Evolutionary conservation across 1,140 invertebrate genomes (phyloP), one percentile per base, ranked within the genome.

Genomic region (Bombus superbus): DNA sequence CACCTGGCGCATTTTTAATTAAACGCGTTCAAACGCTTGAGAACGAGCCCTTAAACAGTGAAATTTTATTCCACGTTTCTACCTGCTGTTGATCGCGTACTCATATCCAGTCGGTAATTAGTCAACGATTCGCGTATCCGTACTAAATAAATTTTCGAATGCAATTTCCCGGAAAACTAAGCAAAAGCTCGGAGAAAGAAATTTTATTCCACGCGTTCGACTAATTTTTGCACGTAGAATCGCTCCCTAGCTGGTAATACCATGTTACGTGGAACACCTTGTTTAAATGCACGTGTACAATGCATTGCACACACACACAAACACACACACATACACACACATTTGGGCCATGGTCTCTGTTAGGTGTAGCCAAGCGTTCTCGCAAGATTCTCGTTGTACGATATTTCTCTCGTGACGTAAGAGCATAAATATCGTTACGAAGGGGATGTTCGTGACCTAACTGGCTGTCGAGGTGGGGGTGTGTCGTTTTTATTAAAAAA

Each of bases 351-450:
- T 35, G n/a, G 28, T 25, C n/a, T 38, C 59, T 3, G 25, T 35
- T 53, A 44, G 38, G n/a, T 76, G n/a, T n/a, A 64, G 32, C 22
- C 72, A 77, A 76, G 83, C 76, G 57, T 40, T 40, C 68, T 87
- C 80, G 82, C 80, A 57, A 86, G 88, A 89, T 89, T 91, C 82
- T 68, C 79, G 81, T 85, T 53, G 86, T 85, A 66, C 86, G 86
- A 90, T 90, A 90, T 90, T 88, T 90, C 88, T 90, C 83, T 79
- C 86, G 86, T 88, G 89, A 90, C 88, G 86, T 90, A 86, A 71
- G 84, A 74, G 89, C 88, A 90, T 90, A 88, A 90, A 90, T 90
- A 90, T 88, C 77, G 71, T 69, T 42, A 64, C 40, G 79, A 78
- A 73, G 69, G 83, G 83, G 86, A 83, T 84, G 89, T 86, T 90